phyloP scores from a whole-genome alignment of 2,888 invertebrate genomes.

The Steinernema scapterisci region DNA sequence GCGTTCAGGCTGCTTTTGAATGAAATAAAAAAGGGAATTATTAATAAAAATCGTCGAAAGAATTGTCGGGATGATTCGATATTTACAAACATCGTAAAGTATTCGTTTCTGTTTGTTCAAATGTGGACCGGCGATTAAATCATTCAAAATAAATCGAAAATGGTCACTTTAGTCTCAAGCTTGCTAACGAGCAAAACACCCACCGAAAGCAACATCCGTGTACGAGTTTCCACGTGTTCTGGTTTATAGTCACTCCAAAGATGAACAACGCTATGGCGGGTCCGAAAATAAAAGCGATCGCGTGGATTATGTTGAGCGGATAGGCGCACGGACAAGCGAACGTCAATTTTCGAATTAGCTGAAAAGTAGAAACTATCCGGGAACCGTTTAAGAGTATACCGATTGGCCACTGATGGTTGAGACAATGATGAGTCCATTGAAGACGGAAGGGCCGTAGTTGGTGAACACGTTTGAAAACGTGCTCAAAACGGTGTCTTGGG shows the following conservation, averaged over 20 bases:
- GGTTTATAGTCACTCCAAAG: conserved; percentile 53
- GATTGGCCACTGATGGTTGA: conserved; percentile 62
- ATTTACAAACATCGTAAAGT: too few species aligned
- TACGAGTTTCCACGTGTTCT: conserved; percentile 61
- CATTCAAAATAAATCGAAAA: too few species aligned
- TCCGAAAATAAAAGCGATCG: conserved; percentile 53
- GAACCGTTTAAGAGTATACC: conserved; percentile 33
- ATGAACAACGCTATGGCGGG: conserved; percentile 39
- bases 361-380: conserved; percentile 15
- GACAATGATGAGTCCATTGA: conserved; percentile 60
- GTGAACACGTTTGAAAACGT: conserved; percentile 53
- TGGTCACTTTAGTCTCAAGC: too few species aligned
- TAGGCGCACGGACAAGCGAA: conserved; percentile 62
- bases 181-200: not conserved
- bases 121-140: too few species aligned
- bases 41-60: too few species aligned
- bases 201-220: conserved; percentile 60
- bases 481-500: conserved; percentile 16
- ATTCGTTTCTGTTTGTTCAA: too few species aligned
- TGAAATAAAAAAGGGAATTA: too few species aligned
- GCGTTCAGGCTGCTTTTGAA: not conserved
- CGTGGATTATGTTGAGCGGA: conserved; percentile 58
- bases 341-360: conserved; percentile 57
- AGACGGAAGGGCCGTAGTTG: conserved; percentile 58
- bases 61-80: too few species aligned